Percentiles rank a stretch among this genome's conserved stretches.
phyloP scores from a whole-genome alignment of 2,888 invertebrate genomes.

The Lepidochitona cinerea region DNA sequence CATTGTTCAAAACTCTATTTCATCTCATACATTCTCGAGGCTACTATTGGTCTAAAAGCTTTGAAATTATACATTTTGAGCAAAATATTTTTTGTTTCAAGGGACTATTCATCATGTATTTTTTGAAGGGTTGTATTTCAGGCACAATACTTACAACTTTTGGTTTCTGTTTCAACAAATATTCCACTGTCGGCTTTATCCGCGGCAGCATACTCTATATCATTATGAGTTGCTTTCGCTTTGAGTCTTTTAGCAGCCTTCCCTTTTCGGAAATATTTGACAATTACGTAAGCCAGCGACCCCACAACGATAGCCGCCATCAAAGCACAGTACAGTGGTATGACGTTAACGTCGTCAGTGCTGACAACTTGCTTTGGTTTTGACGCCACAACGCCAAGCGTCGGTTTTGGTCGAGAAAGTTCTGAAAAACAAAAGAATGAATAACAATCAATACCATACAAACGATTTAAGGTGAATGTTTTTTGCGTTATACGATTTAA shows the following conservation, averaged over 20 bases:
- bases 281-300: slow-evolving; percentile 63
- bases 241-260: slow-evolving; percentile 46
- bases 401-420: background rate
- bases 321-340: slow-evolving; percentile 67
- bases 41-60: too few species aligned
- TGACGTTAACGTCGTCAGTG: slow-evolving; percentile 46
- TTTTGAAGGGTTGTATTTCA: too few species aligned
- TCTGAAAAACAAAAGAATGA: background rate
- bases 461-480: too few species aligned
- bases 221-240: slow-evolving; percentile 46
- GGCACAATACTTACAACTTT: slow-evolving; percentile 9
- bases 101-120: too few species aligned
- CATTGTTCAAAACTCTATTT: too few species aligned
- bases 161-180: slow-evolving; percentile 49
- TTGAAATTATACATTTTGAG: too few species aligned
- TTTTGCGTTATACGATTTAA: too few species aligned
- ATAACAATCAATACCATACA: too few species aligned
- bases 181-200: slow-evolving; percentile 58
- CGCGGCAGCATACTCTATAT: slow-evolving; percentile 54
- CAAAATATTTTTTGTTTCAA: too few species aligned
- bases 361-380: slow-evolving; percentile 9
- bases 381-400: background rate
- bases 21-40: too few species aligned
- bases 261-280: slow-evolving; percentile 57
- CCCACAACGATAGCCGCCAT: slow-evolving; percentile 64